Evolutionary conservation across 2,888 invertebrate genomes (phyloP).

Genomic region (Callinectes sapidus): DNA sequence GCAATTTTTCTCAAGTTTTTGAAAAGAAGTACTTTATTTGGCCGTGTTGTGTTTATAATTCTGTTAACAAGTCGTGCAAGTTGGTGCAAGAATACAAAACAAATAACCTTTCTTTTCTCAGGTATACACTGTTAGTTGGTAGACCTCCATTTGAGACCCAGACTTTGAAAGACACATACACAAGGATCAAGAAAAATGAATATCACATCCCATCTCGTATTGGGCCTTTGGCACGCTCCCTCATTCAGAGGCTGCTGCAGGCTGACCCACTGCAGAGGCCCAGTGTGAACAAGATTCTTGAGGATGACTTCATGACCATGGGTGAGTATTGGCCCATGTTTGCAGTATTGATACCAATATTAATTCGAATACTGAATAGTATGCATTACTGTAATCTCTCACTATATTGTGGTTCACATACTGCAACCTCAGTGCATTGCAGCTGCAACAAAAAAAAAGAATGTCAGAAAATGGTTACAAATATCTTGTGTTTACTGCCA

Average conservation of each 20-base stretch:
- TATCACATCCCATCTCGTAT: conserved; percentile 82
- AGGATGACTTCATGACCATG: conserved; percentile 75
- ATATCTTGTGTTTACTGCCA: too few relatives aligned
- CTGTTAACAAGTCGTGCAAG: background rate
- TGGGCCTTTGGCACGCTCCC: conserved; percentile 72
- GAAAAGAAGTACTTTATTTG: too few relatives aligned
- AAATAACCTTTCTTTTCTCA: conserved; percentile 71
- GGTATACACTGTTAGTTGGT: conserved; percentile 94
- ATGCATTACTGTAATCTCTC: too few relatives aligned
- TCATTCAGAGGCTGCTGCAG: conserved; percentile 73
- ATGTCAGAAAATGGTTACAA: too few relatives aligned
- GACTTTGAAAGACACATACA: conserved; percentile 95
- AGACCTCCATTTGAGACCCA: conserved; percentile 99
- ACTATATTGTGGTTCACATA: too few relatives aligned
- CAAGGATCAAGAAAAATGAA: conserved; percentile 94
- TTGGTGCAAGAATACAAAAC: background rate
- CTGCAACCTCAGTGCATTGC: too few relatives aligned
- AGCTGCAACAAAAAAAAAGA: too few relatives aligned
- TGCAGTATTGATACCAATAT: background rate
- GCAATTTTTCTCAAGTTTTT: background rate
- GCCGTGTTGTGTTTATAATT: too few relatives aligned
- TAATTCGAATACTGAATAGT: background rate
- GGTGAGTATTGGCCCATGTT: conserved; percentile 73
- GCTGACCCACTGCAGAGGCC: conserved; percentile 89
- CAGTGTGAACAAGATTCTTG: conserved; percentile 84